Conservation (phyloP, 2,888 invertebrate species). For the Eupeodes latifasciatus region DNA sequence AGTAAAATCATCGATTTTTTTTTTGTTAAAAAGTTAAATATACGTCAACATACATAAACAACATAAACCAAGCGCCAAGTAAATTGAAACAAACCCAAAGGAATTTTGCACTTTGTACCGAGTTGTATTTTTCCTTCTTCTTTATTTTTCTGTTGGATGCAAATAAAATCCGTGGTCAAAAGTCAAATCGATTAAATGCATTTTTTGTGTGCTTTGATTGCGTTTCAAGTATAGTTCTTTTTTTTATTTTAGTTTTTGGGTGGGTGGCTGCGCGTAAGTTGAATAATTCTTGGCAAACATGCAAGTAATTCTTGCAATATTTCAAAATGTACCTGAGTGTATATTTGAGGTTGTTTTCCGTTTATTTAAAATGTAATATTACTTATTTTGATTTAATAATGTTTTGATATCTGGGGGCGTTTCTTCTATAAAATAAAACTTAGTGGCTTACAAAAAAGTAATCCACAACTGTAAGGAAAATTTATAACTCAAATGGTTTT, state of each 20-base stretch:
- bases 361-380: no score
- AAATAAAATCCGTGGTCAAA: conserved; percentile 14
- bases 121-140: not conserved
- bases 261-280: conserved; percentile 23
- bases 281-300: conserved; percentile 22
- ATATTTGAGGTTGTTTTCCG: not conserved
- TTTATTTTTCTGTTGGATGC: not conserved
- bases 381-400: no score
- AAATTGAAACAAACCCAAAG: conserved; percentile 18
- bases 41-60: not conserved
- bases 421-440: no score
- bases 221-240: not conserved
- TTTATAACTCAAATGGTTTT: no score
- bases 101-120: conserved; percentile 43
- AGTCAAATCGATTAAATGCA: conserved; percentile 29
- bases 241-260: not conserved
- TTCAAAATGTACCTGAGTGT: not conserved
- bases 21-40: not conserved
- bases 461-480: no score
- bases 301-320: not conserved
- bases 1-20: not conserved
- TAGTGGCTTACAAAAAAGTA: no score
- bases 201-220: not conserved
- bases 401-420: no score
- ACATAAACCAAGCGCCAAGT: conserved; percentile 18